A percentile compares a stretch with the other conserved stretches of the same genome.
These are phyloP conservation scores for Cyphomyrus discorhynchus DNA, from an alignment of 2,113 vertebrate genomes.

Conservation along the genomic window DNA sequence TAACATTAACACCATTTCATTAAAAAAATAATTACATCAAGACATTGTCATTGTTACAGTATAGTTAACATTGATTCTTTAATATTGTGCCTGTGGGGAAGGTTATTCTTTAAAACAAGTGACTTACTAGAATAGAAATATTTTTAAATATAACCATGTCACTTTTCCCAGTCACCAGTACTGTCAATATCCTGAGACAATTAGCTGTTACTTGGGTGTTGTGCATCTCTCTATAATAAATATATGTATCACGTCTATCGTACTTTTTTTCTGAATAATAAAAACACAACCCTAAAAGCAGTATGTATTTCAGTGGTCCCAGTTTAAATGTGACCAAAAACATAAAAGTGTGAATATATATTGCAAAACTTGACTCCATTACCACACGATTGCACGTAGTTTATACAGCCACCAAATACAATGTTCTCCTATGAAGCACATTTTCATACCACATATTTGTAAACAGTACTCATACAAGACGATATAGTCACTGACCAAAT, in stretches of 20 bases:
- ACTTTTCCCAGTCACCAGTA: background rate
- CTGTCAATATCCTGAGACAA: background rate
- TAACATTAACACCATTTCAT: constrained; percentile 57
- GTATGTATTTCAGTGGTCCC: constrained; percentile 28
- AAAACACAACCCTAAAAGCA: constrained; percentile 16
- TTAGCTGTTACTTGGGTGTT: constrained; percentile 19
- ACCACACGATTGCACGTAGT: constrained; percentile 22
- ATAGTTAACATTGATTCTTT: constrained; percentile 24
- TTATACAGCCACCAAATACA: constrained; percentile 11
- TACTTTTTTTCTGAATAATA: background rate
- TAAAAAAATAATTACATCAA: constrained; percentile 54
- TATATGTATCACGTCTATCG: constrained; percentile 13
- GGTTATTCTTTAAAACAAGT: constrained; percentile 32
- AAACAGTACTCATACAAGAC: constrained; percentile 43
- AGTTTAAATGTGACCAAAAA: constrained; percentile 29
- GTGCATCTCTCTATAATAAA: constrained; percentile 37
- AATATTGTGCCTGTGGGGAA: constrained; percentile 24
- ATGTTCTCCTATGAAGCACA: constrained; percentile 27
- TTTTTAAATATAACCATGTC: constrained; percentile 16
- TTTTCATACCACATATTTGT: constrained; percentile 36
- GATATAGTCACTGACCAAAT: constrained; percentile 32
- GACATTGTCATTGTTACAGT: constrained; percentile 44
- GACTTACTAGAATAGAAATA: constrained; percentile 34
- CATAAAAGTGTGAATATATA: constrained; percentile 37
- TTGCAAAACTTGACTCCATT: constrained; percentile 37